phyloP scores from a whole-genome alignment of 2,113 vertebrate species.

The Epinephelus cyanopodus region DNA sequence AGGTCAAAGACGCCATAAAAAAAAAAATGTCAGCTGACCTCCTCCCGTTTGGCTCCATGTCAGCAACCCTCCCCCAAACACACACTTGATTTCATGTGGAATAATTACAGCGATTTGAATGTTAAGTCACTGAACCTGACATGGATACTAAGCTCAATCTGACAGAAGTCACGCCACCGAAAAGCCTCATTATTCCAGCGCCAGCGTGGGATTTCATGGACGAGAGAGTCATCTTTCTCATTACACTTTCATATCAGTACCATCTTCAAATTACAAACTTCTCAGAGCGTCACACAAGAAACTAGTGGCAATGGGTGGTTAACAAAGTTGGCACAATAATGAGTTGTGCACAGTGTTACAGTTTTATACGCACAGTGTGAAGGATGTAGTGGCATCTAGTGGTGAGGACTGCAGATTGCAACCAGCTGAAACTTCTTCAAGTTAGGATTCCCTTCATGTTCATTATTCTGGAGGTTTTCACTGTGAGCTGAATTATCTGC shows the following conservation, averaged over 20 bases:
- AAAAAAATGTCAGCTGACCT: conserved; percentile 57
- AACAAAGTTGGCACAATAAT: conserved; percentile 4
- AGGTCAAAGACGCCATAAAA: conserved; percentile 65
- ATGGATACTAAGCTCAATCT: background rate
- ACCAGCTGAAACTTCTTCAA: no score
- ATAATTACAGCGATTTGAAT: conserved; percentile 14
- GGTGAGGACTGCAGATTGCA: no score
- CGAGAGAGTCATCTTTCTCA: background rate
- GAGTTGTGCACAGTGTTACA: background rate
- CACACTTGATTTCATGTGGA: conserved; percentile 49
- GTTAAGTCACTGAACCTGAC: background rate
- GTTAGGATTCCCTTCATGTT: no score
- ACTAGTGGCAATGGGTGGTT: background rate
- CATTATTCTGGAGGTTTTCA: no score
- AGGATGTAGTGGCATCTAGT: no score
- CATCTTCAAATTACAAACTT: background rate
- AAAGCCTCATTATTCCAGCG: background rate
- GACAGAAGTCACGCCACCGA: background rate
- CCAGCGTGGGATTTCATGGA: conserved; percentile 5
- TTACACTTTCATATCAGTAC: background rate
- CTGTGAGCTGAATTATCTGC: no score
- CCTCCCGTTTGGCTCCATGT: conserved; percentile 32
- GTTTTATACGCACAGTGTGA: background rate
- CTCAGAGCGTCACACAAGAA: conserved; percentile 1
- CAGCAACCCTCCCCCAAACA: background rate